phyloP scores from a whole-genome alignment of 1,140 invertebrate genomes.

The Augochlora pura region DNA sequence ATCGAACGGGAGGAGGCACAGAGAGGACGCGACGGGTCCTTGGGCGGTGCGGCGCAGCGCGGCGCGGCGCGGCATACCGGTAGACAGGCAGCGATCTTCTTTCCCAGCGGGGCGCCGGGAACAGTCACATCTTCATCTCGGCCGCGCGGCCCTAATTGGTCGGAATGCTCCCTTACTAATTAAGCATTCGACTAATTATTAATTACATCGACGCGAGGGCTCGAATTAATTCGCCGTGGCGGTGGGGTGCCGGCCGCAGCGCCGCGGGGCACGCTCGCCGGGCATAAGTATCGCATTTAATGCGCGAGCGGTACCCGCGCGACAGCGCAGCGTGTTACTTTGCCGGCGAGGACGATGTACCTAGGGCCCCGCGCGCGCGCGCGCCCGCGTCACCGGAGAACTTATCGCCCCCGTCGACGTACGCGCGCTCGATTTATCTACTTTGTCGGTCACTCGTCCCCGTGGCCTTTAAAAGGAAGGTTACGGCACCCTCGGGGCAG shows the following conservation, averaged over 20 bases:
- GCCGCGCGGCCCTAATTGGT: conserved; percentile 63
- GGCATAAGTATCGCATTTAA: conserved; percentile 65
- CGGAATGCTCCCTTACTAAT: conserved; percentile 65
- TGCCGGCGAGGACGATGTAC: conserved; percentile 15
- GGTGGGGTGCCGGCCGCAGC: conserved; percentile 45
- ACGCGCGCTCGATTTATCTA: conserved; percentile 54
- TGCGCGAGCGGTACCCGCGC: conserved; percentile 44
- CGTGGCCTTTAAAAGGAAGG: conserved; percentile 11
- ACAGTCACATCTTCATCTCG: conserved; percentile 58
- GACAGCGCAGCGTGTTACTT: conserved; percentile 50
- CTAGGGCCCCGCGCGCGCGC: background rate
- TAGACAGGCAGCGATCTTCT: conserved; percentile 48
- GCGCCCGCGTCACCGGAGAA: conserved; percentile 1
- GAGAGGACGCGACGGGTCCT: conserved; percentile 8
- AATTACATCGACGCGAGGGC: conserved; percentile 66
- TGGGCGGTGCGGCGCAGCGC: background rate
- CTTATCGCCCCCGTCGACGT: conserved; percentile 34
- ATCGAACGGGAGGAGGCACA: background rate
- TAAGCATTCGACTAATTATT: conserved; percentile 73
- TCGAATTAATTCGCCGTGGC: conserved; percentile 67
- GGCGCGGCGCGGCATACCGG: background rate
- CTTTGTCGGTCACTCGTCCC: conserved; percentile 30
- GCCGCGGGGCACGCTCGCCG: conserved; percentile 49
- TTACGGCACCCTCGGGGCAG: conserved; percentile 15
- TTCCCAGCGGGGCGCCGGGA: conserved; percentile 50